Conservation (phyloP, 2,797 vertebrate genomes). For the Myotis daubentonii region DNA sequence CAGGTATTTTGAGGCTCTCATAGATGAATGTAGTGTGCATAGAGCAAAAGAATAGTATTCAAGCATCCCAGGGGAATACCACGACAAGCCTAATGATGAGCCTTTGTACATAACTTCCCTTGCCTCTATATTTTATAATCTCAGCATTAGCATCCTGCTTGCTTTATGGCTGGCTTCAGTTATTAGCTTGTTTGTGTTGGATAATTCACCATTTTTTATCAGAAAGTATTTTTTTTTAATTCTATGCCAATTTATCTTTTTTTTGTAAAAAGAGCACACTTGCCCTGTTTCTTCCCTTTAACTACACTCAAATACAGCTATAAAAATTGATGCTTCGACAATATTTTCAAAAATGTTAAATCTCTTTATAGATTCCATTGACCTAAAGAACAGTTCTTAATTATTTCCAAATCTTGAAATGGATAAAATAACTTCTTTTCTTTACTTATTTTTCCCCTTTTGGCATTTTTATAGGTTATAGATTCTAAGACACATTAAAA, state of each 20-base stretch:
- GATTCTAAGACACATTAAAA: slow-evolving; percentile 6
- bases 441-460: background rate
- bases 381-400: background rate
- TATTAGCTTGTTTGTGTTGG: background rate
- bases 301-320: background rate
- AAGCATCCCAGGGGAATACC: background rate
- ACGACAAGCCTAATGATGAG: background rate
- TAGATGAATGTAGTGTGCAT: background rate
- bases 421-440: slow-evolving; percentile 22
- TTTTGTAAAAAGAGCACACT: background rate
- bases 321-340: background rate
- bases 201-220: background rate
- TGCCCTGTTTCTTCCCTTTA: slow-evolving; percentile 16
- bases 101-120: background rate
- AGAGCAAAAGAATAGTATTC: background rate
- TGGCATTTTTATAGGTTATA: slow-evolving; percentile 36
- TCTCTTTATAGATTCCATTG: background rate
- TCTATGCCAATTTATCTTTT: background rate
- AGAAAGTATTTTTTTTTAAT: slow-evolving; percentile 11
- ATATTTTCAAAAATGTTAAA: slow-evolving; percentile 39
- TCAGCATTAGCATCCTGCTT: background rate
- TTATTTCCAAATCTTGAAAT: slow-evolving; percentile 45
- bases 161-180: background rate
- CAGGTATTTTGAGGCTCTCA: background rate
- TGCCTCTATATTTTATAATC: background rate